Conservation (phyloP, 1,140 invertebrate species). For the Pentalonia nigronervosa region DNA sequence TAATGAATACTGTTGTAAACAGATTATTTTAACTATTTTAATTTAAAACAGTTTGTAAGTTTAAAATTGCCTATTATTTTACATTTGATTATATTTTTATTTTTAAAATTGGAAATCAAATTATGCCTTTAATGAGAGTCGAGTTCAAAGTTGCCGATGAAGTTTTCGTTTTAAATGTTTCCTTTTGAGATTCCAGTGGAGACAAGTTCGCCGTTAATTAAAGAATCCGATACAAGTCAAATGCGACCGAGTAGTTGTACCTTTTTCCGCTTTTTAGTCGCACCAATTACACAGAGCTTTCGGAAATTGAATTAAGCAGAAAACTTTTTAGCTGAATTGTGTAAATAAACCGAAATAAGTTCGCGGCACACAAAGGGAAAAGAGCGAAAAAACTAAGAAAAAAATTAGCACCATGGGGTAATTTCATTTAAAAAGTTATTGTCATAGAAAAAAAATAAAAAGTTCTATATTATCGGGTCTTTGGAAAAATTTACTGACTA, state of each 20-base stretch:
- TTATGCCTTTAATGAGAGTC: slow-evolving; percentile 15
- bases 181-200: slow-evolving; percentile 39
- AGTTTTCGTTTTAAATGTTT: slow-evolving; percentile 55
- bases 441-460: slow-evolving; percentile 28
- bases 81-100: not conserved
- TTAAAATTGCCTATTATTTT: not conserved
- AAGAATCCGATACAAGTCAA: slow-evolving; percentile 56
- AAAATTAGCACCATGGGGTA: slow-evolving; percentile 44
- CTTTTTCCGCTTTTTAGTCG: slow-evolving; percentile 55
- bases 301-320: slow-evolving; percentile 53
- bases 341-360: slow-evolving; percentile 55
- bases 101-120: slow-evolving; percentile 38
- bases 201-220: slow-evolving; percentile 51
- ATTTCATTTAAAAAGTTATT: slow-evolving; percentile 47
- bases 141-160: slow-evolving; percentile 22
- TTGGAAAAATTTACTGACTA: not conserved
- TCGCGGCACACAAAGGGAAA: slow-evolving; percentile 21
- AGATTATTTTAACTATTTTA: not conserved
- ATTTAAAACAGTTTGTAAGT: not conserved
- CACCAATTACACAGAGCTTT: slow-evolving; percentile 45
- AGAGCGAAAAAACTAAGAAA: not conserved
- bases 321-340: slow-evolving; percentile 48
- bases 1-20: not conserved
- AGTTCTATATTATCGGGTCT: slow-evolving; percentile 19
- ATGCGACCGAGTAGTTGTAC: slow-evolving; percentile 51